These are phyloP conservation scores for Operophtera brumata DNA, from an alignment of 2,888 invertebrate genomes.

Conservation along the genomic window DNA sequence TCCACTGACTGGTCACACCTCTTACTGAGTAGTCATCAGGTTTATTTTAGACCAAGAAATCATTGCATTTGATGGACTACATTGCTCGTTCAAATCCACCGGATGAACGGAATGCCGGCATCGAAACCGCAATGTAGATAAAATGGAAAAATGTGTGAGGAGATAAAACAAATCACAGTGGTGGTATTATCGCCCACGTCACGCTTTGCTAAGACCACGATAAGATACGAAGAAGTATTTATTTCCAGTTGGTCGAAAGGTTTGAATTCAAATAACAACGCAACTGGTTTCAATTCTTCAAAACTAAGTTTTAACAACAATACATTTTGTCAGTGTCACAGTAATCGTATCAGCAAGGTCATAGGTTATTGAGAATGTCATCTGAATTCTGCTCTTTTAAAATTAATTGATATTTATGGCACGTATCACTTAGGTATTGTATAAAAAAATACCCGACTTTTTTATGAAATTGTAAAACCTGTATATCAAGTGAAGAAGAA, in stretches of 20 bases:
- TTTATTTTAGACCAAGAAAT: constrained; percentile 29
- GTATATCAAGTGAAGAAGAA: no score
- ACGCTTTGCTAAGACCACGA: constrained; percentile 53
- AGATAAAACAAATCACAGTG: constrained; percentile 51
- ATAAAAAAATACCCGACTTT: no score
- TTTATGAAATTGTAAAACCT: no score
- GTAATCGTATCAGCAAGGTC: constrained; percentile 51
- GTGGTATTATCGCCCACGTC: constrained; percentile 47
- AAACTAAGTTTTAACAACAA: no score
- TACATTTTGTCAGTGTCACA: constrained; percentile 50
- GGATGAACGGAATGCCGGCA: constrained; percentile 15
- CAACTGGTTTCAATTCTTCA: neutral
- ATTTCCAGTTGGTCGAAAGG: constrained; percentile 40
- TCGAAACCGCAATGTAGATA: constrained; percentile 42
- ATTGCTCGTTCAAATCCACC: constrained; percentile 29
- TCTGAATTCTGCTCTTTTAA: constrained; percentile 13
- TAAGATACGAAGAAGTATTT: constrained; percentile 52
- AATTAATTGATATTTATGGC: no score
- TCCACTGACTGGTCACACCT: constrained; percentile 44
- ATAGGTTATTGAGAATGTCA: constrained; percentile 44
- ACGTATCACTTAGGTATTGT: no score
- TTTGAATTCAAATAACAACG: constrained; percentile 1
- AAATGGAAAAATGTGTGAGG: constrained; percentile 29
- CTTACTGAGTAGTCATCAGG: constrained; percentile 31
- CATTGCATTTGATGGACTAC: constrained; percentile 24